Conservation (phyloP, 35 echinoderm and acorn worm species). For the Nesometra sesokonis region DNA sequence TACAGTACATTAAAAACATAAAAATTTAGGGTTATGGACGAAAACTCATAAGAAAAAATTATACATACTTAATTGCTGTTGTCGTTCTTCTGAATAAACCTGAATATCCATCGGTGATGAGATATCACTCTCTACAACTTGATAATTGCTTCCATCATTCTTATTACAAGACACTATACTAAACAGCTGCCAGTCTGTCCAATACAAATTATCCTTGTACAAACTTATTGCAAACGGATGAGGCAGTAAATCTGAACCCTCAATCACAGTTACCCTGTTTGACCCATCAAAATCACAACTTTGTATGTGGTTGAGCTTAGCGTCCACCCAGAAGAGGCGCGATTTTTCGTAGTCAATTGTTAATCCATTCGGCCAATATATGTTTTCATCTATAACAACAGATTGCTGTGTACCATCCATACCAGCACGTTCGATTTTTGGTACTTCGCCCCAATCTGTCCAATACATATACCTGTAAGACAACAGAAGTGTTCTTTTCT, state of each 20-base stretch:
- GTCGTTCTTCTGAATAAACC: conserved; percentile 26
- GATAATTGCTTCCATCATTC: conserved; percentile 9
- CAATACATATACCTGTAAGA: conserved; percentile 71
- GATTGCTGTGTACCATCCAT: conserved; percentile 64
- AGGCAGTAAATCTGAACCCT: conserved; percentile 2
- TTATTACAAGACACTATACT: conserved; percentile 56
- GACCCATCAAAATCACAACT: conserved; percentile 51
- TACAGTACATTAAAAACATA: no score
- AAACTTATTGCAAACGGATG: conserved; percentile 75
- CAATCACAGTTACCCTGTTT: conserved; percentile 20
- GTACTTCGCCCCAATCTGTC: conserved; percentile 92
- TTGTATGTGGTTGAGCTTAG: conserved; percentile 63
- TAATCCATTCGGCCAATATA: conserved; percentile 92
- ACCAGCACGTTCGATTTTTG: conserved; percentile 86
- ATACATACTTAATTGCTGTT: conserved; percentile 34
- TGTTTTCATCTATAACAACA: conserved; percentile 53
- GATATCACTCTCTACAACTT: conserved; percentile 10
- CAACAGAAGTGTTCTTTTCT: no score
- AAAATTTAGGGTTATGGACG: no score
- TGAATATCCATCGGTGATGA: conserved; percentile 47
- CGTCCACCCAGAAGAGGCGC: conserved; percentile 72
- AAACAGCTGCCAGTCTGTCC: conserved; percentile 80
- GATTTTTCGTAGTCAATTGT: conserved; percentile 69
- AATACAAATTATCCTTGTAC: conserved; percentile 53
- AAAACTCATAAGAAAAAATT: not conserved